phyloP scores from a whole-genome alignment of 2,113 vertebrate genomes.

The Heterocephalus glaber region DNA sequence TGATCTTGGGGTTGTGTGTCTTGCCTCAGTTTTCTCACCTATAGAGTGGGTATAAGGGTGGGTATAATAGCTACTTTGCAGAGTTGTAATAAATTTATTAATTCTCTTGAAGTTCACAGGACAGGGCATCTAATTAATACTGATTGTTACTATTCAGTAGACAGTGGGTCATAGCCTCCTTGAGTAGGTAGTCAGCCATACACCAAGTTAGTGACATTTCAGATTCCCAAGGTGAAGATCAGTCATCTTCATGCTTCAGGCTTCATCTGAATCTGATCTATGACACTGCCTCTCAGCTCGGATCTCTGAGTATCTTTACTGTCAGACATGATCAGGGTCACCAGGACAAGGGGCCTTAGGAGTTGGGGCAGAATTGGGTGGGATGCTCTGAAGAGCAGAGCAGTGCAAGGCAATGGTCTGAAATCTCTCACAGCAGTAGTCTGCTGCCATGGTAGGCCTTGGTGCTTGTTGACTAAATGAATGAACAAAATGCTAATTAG shows the following conservation, averaged over 20 bases:
- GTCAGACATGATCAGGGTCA: neutral
- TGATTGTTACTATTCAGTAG: neutral
- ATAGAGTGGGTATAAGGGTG: neutral
- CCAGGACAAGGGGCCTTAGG: slow-evolving; percentile 8
- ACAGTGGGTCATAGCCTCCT: neutral
- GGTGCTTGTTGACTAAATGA: neutral
- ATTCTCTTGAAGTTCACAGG: neutral
- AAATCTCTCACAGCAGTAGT: neutral
- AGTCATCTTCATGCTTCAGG: neutral
- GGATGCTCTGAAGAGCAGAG: neutral
- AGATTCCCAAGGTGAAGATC: neutral
- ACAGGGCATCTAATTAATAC: neutral
- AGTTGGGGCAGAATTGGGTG: neutral
- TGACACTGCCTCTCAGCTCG: neutral
- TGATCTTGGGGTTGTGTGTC: neutral
- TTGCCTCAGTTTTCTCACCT: slow-evolving; percentile 37
- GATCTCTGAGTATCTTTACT: neutral
- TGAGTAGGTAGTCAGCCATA: neutral
- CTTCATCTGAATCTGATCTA: neutral
- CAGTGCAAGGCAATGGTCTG: neutral
- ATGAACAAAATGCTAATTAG: slow-evolving; percentile 14
- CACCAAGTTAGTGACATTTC: neutral
- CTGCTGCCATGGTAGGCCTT: neutral
- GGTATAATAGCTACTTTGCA: neutral
- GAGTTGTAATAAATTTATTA: neutral